phyloP scores from a whole-genome alignment of 1,140 invertebrate genomes.

The Armadillidium nasatum region DNA sequence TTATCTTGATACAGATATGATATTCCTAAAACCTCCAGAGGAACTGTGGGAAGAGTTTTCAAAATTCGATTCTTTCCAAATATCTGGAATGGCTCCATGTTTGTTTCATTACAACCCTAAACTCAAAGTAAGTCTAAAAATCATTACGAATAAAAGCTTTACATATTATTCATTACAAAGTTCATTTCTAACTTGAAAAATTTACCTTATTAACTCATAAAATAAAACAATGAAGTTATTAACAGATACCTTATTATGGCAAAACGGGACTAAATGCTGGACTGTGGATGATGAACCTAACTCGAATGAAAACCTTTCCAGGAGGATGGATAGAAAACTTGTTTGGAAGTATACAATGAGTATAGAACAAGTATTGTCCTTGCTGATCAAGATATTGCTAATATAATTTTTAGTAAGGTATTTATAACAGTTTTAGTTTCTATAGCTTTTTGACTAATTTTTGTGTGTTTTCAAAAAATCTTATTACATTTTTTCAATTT shows the following conservation, averaged over 20 bases:
- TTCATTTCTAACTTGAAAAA: no score
- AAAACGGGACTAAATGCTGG: conserved; percentile 40
- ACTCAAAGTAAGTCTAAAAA: no score
- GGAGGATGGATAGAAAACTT: conserved; percentile 33
- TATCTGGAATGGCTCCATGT: conserved; percentile 41
- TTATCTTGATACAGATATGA: conserved; percentile 39
- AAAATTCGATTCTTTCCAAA: conserved; percentile 29
- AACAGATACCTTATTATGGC: conserved; percentile 38
- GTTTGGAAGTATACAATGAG: conserved; percentile 31
- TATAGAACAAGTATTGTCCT: conserved; percentile 32
- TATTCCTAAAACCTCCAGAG: conserved; percentile 37
- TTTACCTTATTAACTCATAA: no score
- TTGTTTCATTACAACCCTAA: conserved; percentile 36
- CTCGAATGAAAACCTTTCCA: conserved; percentile 35
- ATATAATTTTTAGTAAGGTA: conserved; percentile 41
- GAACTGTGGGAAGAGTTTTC: conserved; percentile 35
- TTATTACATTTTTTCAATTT: no score
- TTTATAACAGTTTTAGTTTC: no score
- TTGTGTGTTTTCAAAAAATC: no score
- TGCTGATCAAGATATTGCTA: conserved; percentile 41
- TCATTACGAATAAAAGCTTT: no score
- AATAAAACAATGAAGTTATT: background rate
- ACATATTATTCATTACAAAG: no score
- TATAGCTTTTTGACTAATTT: no score
- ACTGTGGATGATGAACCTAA: conserved; percentile 41